Conservation (phyloP, 53 echinoderm and acorn worm species). For the Echinarachnius parma region DNA sequence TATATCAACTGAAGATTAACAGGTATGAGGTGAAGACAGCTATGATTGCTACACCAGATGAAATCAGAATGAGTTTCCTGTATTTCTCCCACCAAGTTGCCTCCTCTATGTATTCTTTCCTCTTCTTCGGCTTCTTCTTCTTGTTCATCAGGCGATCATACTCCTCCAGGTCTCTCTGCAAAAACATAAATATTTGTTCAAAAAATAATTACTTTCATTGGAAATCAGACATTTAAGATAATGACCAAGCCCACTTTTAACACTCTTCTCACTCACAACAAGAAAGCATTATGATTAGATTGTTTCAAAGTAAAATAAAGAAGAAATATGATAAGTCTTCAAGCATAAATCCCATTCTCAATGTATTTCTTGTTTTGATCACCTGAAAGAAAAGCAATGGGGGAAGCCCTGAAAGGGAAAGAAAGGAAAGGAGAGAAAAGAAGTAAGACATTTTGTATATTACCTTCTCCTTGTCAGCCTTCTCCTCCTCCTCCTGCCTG, state of each 20-base stretch:
- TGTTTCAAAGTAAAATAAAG: too few relatives aligned
- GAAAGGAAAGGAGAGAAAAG: too few relatives aligned
- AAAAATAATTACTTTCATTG: too few relatives aligned
- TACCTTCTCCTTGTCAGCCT: slow-evolving; percentile 68
- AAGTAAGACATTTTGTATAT: too few relatives aligned
- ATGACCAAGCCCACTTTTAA: background rate
- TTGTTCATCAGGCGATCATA: slow-evolving; percentile 78
- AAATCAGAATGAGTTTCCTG: slow-evolving; percentile 50
- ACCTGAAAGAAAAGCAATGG: too few relatives aligned
- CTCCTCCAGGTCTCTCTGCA: slow-evolving; percentile 83
- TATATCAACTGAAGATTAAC: too few relatives aligned
- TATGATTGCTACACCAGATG: background rate
- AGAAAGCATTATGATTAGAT: background rate
- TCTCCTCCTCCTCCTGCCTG: slow-evolving; percentile 58
- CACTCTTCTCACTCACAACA: background rate
- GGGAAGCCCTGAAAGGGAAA: too few relatives aligned
- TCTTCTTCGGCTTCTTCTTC: slow-evolving; percentile 71
- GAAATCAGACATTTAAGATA: background rate
- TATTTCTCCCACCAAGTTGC: slow-evolving; percentile 65
- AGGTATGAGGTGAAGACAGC: slow-evolving; percentile 22
- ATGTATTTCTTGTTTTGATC: too few relatives aligned
- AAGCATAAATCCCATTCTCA: too few relatives aligned
- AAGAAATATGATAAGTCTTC: too few relatives aligned
- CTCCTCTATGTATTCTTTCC: slow-evolving; percentile 55
- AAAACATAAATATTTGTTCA: too few relatives aligned